phyloP scores from a whole-genome alignment of 2,888 invertebrate species.

The Arrhopalites spinosus region DNA sequence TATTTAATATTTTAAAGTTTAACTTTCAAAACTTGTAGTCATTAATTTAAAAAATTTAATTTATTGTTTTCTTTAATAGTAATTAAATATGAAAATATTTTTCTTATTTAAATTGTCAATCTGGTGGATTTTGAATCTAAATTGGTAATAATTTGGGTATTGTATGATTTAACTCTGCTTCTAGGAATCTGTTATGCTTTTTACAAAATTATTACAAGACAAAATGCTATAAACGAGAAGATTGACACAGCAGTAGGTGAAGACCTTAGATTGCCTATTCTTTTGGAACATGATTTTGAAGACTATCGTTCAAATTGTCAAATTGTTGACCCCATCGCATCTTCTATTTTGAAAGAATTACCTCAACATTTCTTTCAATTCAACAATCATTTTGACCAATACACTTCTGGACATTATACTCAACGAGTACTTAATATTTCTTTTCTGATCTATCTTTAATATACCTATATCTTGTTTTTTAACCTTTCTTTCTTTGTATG shows the following conservation, averaged over 20 bases:
- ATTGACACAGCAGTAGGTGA: slow-evolving; percentile 25
- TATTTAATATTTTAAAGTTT: too few species aligned
- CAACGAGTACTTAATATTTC: slow-evolving; percentile 40
- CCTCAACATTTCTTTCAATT: slow-evolving; percentile 53
- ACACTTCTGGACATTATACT: slow-evolving; percentile 39
- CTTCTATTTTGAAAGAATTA: slow-evolving; percentile 50
- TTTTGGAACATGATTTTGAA: slow-evolving; percentile 53
- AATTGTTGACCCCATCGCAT: slow-evolving; percentile 45
- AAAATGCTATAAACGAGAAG: slow-evolving; percentile 3
- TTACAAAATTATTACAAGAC: slow-evolving; percentile 36
- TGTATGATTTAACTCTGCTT: too few species aligned
- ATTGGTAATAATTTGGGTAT: slow-evolving; percentile 5
- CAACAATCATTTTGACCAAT: slow-evolving; percentile 47
- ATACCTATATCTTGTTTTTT: too few species aligned
- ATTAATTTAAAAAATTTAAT: not conserved
- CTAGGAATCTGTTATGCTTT: slow-evolving; percentile 43
- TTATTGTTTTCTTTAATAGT: not conserved
- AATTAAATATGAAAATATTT: not conserved
- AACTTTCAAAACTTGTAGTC: too few species aligned
- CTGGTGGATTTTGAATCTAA: not conserved
- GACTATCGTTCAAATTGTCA: slow-evolving; percentile 45
- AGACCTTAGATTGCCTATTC: slow-evolving; percentile 50
- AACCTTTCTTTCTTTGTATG: not conserved
- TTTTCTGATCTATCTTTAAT: not conserved
- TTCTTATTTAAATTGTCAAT: not conserved